Conservation (phyloP, 1,140 invertebrate species). For the Drosophila novamexicana region DNA sequence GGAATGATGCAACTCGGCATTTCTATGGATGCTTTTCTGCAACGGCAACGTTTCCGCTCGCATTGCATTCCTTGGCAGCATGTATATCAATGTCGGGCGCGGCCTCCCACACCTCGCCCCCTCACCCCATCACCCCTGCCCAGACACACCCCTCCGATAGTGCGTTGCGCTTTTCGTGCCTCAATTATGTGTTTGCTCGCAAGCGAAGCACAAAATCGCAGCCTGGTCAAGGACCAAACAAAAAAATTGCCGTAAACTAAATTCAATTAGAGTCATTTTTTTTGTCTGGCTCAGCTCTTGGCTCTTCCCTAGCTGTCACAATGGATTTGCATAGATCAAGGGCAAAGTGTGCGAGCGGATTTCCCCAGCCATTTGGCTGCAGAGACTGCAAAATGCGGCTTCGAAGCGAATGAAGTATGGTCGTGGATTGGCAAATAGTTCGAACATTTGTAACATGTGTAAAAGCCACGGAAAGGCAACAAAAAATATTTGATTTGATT, state of each 20-base stretch:
- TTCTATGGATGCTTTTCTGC: constrained; percentile 70
- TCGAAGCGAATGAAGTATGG: background rate
- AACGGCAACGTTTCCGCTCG: constrained; percentile 44
- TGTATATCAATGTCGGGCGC: constrained; percentile 37
- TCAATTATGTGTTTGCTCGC: constrained; percentile 44
- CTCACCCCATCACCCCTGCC: background rate
- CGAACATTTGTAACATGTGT: constrained; percentile 59
- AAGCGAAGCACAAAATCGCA: constrained; percentile 13
- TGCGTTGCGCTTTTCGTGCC: constrained; percentile 68
- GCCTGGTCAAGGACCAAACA: constrained; percentile 49
- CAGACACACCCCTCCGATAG: background rate
- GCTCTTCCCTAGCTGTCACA: constrained; percentile 52
- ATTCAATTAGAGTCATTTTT: constrained; percentile 72
- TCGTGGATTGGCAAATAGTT: constrained; percentile 24
- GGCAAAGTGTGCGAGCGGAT: background rate
- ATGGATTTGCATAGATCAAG: constrained; percentile 66
- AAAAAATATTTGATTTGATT: constrained; percentile 67
- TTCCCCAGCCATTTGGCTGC: too few species aligned
- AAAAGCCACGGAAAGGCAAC: constrained; percentile 20
- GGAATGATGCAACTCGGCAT: constrained; percentile 74
- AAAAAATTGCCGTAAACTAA: constrained; percentile 73
- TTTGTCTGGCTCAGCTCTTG: constrained; percentile 19
- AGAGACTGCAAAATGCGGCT: background rate
- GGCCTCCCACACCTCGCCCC: background rate
- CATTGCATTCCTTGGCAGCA: constrained; percentile 60